Percentiles rank a stretch among this genome's conserved stretches.
Conservation (phyloP, 2,888 invertebrate genomes). For the Galerucella nymphaeae region DNA sequence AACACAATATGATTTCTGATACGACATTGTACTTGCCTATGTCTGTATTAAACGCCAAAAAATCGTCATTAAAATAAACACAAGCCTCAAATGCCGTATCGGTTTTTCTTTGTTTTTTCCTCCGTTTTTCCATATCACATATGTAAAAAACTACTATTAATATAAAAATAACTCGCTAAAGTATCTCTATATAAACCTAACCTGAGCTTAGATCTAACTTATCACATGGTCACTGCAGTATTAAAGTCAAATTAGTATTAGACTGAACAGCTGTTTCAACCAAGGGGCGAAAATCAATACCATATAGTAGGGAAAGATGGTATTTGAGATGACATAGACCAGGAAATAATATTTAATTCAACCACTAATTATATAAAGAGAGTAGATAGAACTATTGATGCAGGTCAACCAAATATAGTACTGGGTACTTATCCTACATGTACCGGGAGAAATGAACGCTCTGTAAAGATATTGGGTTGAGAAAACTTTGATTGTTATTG, state of each 20-base stretch:
- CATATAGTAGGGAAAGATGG: conserved; percentile 13
- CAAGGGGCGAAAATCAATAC: conserved; percentile 32
- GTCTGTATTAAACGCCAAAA: conserved; percentile 68
- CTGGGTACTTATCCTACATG: no score
- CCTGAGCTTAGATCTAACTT: not conserved
- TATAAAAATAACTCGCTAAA: conserved; percentile 12
- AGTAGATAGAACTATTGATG: no score
- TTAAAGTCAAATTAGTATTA: not conserved
- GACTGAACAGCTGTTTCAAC: conserved; percentile 27
- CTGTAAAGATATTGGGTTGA: no score
- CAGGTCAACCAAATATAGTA: no score
- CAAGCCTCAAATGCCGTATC: conserved; percentile 77
- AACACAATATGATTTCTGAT: conserved; percentile 33
- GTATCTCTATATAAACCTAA: not conserved
- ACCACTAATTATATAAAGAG: no score
- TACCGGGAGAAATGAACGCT: no score
- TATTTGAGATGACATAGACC: conserved; percentile 13
- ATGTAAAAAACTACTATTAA: not conserved
- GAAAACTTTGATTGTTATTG: no score
- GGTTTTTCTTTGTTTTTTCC: conserved; percentile 55
- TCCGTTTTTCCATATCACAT: conserved; percentile 44
- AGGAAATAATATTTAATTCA: conserved; percentile 4
- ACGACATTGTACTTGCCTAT: conserved; percentile 63
- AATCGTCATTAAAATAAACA: conserved; percentile 78
- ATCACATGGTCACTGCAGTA: conserved; percentile 33